phyloP scores from a whole-genome alignment of 1,140 invertebrate genomes.

The Nephila pilipes region DNA sequence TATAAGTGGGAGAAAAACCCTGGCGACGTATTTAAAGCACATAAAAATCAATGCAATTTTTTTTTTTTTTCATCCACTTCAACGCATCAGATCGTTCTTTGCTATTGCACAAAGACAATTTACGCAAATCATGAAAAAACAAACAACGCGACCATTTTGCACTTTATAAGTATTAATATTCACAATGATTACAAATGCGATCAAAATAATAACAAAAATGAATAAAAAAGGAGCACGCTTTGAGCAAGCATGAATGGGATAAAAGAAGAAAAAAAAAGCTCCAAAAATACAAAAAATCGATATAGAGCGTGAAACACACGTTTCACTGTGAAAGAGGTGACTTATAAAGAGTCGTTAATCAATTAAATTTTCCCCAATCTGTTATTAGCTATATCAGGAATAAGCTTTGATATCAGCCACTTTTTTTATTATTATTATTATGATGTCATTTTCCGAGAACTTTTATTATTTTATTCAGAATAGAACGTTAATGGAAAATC shows the following conservation, averaged over 20 bases:
- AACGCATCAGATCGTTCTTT: not conserved
- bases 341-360: conserved; percentile 59
- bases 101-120: conserved; percentile 47
- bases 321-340: not conserved
- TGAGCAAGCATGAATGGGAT: not conserved
- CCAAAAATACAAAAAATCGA: conserved; percentile 62
- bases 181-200: conserved; percentile 24
- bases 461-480: conserved; percentile 63
- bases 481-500: conserved; percentile 67
- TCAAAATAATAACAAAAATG: not conserved
- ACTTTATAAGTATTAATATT: conserved; percentile 22
- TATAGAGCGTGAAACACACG: conserved; percentile 25
- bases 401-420: conserved; percentile 14
- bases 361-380: conserved; percentile 71
- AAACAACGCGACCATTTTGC: conserved; percentile 29
- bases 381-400: conserved; percentile 58
- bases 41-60: conserved; percentile 37
- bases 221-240: not conserved
- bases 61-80: not conserved
- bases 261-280: not conserved
- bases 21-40: conserved; percentile 36
- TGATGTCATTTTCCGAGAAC: conserved; percentile 51
- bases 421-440: conserved; percentile 41
- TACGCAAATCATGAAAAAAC: conserved; percentile 14
- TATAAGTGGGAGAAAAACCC: not conserved